Conservation (phyloP, 2,797 vertebrate species). For the Fistularia tabacaria region DNA sequence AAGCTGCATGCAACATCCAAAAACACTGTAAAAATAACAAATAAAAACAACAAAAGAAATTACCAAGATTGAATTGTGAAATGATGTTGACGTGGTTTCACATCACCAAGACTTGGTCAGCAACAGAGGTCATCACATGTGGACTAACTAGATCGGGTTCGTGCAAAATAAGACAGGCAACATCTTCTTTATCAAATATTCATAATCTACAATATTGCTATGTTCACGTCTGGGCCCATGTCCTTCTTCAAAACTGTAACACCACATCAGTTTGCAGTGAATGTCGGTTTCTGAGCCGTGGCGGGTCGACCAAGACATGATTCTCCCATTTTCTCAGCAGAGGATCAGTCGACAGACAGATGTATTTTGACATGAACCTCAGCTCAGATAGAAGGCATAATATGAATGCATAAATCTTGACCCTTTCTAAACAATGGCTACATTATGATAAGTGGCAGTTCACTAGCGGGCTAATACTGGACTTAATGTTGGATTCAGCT, state of each 20-base stretch:
- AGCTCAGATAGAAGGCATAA: constrained; percentile 40
- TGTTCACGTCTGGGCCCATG: constrained; percentile 6
- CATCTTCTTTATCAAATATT: no score
- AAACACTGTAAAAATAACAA: no score
- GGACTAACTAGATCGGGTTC: no score
- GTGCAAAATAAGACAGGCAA: no score
- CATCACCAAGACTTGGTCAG: no score
- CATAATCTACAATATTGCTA: neutral
- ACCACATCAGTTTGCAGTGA: constrained; percentile 17
- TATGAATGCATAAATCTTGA: constrained; percentile 48
- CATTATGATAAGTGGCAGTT: constrained; percentile 41
- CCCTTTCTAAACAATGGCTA: constrained; percentile 49
- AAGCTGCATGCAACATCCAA: no score
- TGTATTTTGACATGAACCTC: constrained; percentile 51
- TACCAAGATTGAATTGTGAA: no score
- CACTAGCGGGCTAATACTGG: constrained; percentile 37
- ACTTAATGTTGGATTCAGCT: constrained; percentile 48
- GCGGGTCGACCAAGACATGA: neutral
- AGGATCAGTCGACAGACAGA: constrained; percentile 48
- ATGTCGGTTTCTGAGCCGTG: neutral
- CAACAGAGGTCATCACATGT: no score
- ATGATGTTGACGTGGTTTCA: no score
- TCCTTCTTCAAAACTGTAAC: constrained; percentile 10
- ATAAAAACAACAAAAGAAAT: no score
- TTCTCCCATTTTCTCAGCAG: constrained; percentile 30